Evolutionary conservation across 1,140 invertebrate species (phyloP).

Genomic region (Drosophila pachea): DNA sequence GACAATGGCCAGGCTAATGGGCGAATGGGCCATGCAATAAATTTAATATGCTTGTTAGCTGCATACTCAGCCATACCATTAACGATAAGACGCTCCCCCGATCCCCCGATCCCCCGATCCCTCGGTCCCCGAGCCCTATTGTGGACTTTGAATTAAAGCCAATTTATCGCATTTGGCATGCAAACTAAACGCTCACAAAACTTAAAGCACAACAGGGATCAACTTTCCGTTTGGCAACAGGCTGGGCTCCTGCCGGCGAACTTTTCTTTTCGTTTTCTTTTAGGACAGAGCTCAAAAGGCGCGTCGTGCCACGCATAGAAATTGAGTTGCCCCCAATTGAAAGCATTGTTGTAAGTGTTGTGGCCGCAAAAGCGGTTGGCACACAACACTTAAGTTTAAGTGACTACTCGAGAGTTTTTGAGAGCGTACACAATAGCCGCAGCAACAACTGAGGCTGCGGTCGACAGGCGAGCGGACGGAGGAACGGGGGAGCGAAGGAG

Average conservation of each 20-base stretch:
- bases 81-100: conserved; percentile 42
- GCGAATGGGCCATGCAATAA: conserved; percentile 52
- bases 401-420: conserved; percentile 68
- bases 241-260: conserved; percentile 25
- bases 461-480: not conserved
- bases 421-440: conserved; percentile 21
- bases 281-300: conserved; percentile 38
- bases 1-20: conserved; percentile 39
- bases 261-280: conserved; percentile 13
- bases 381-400: conserved; percentile 72
- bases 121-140: not conserved
- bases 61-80: conserved; percentile 25
- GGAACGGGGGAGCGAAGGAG: too few relatives aligned
- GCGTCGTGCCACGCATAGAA: conserved; percentile 60
- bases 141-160: conserved; percentile 54
- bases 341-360: conserved; percentile 48
- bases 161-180: conserved; percentile 55
- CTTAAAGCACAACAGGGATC: conserved; percentile 22
- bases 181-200: conserved; percentile 13
- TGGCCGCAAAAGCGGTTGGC: conserved; percentile 70
- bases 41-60: conserved; percentile 62
- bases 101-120: not conserved
- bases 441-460: conserved; percentile 8
- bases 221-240: conserved; percentile 43
- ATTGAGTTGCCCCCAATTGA: conserved; percentile 63